These are phyloP conservation scores for Heliconius nattereri DNA, from an alignment of 1,140 invertebrate genomes.

Conservation along the genomic window DNA sequence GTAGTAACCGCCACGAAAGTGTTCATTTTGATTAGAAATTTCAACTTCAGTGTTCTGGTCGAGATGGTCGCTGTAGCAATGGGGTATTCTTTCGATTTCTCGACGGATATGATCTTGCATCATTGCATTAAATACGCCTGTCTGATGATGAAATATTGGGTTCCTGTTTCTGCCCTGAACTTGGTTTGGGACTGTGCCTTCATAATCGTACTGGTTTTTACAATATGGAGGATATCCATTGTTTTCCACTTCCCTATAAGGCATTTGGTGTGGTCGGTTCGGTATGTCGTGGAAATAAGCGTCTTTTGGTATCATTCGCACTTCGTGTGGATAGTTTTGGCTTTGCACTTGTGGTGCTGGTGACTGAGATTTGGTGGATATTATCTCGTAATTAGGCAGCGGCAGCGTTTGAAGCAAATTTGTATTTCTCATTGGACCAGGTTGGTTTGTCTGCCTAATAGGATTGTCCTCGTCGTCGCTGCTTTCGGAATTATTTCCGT, in stretches of 20 bases:
- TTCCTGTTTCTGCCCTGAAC: constrained; percentile 70
- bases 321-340: constrained; percentile 55
- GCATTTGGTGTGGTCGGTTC: constrained; percentile 73
- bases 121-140: constrained; percentile 77
- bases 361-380: constrained; percentile 77
- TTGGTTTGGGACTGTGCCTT: constrained; percentile 57
- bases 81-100: constrained; percentile 76
- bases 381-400: constrained; percentile 81
- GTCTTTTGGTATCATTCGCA: constrained; percentile 82
- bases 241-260: constrained; percentile 62
- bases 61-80: constrained; percentile 75
- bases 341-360: constrained; percentile 66
- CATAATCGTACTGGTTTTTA: constrained; percentile 60
- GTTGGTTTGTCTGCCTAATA: constrained; percentile 76
- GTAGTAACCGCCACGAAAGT: constrained; percentile 70
- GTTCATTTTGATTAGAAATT: constrained; percentile 74
- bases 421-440: constrained; percentile 80
- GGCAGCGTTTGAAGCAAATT: constrained; percentile 79
- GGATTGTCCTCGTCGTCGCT: constrained; percentile 83
- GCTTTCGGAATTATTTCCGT: constrained; percentile 81
- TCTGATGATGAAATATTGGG: constrained; percentile 74
- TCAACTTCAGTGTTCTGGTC: constrained; percentile 78
- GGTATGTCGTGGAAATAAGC: constrained; percentile 83
- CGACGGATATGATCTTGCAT: constrained; percentile 80
- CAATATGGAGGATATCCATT: constrained; percentile 57